Conservation (phyloP, 2,797 vertebrate species). For the Hydrocynus forskahlii region DNA sequence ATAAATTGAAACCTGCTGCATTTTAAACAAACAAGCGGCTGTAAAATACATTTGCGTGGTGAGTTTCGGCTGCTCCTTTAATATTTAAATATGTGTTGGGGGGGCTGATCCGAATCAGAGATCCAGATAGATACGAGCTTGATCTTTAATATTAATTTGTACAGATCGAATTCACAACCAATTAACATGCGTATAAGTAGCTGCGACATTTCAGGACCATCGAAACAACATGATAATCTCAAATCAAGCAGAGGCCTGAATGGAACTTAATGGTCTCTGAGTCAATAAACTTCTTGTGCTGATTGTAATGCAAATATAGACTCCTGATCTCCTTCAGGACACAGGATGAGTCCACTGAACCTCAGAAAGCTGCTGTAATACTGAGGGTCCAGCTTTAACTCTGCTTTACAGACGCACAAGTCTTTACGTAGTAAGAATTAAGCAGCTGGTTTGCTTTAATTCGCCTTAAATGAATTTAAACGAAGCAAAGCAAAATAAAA, state of each 20-base stretch:
- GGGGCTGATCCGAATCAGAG: not conserved
- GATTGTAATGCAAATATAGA: slow-evolving; percentile 68
- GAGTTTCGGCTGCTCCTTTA: slow-evolving; percentile 51
- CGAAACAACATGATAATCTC: slow-evolving; percentile 74
- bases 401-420: too few species aligned
- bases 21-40: slow-evolving; percentile 13
- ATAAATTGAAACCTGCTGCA: slow-evolving; percentile 1
- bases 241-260: slow-evolving; percentile 68
- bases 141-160: slow-evolving; percentile 55
- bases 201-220: slow-evolving; percentile 66
- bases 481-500: too few species aligned
- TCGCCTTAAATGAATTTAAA: too few species aligned
- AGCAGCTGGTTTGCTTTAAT: too few species aligned
- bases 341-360: too few species aligned
- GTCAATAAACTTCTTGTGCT: slow-evolving; percentile 39
- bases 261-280: slow-evolving; percentile 64
- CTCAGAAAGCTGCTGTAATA: too few species aligned
- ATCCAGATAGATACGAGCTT: not conserved
- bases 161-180: slow-evolving; percentile 54
- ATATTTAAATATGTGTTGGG: slow-evolving; percentile 40
- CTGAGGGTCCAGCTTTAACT: too few species aligned
- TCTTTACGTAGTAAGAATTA: too few species aligned
- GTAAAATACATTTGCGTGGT: not conserved
- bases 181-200: slow-evolving; percentile 62
- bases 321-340: not conserved